Percentiles rank a stretch among this genome's conserved stretches.
phyloP scores from a whole-genome alignment of 2,797 vertebrate species.

The Catamblyrhynchus diadema region DNA sequence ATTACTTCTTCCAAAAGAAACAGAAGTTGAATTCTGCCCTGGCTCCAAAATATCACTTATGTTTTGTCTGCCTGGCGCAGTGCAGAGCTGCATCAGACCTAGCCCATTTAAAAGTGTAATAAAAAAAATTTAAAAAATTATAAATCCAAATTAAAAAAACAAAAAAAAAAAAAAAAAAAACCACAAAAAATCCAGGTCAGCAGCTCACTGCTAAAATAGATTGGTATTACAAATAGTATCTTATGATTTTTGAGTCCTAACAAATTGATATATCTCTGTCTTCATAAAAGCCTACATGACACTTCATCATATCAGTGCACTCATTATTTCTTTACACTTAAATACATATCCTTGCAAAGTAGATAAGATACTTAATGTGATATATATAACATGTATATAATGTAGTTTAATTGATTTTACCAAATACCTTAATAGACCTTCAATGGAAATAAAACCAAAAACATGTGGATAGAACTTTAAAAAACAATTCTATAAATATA shows the following conservation, averaged over 20 bases:
- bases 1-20: not conserved
- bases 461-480: not conserved
- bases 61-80: not conserved
- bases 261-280: not conserved
- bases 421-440: not conserved
- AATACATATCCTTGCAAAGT: not conserved
- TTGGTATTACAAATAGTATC: not conserved
- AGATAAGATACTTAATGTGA: not conserved
- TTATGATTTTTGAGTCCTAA: not conserved
- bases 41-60: not conserved
- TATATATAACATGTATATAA: not conserved
- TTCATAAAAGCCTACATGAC: not conserved
- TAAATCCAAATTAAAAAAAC: not conserved
- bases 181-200: not conserved
- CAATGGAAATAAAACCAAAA: not conserved
- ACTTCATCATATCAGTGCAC: not conserved
- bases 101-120: not conserved
- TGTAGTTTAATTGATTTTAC: not conserved
- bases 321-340: not conserved
- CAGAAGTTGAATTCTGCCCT: not conserved
- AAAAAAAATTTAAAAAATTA: not conserved
- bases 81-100: not conserved
- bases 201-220: not conserved
- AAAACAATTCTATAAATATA: not conserved
- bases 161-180: not conserved